phyloP scores from a whole-genome alignment of 92 coral and sea anemone species.

The Phenganax subtilis region DNA sequence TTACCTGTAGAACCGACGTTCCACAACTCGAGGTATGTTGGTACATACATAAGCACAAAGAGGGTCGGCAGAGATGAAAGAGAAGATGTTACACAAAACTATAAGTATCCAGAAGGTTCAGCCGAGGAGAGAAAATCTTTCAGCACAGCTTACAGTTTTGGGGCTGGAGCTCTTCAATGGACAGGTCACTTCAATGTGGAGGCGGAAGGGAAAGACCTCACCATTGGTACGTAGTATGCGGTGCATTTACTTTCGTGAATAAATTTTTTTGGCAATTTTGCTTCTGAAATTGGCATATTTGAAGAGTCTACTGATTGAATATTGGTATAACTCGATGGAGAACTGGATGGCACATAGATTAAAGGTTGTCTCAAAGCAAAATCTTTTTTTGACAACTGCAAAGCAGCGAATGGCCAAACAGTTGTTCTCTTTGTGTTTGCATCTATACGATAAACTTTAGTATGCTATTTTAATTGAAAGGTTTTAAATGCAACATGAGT shows the following conservation, averaged over 20 bases:
- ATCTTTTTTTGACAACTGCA: too few relatives aligned
- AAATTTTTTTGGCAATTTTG: background rate
- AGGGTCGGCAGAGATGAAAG: constrained; percentile 34
- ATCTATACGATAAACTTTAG: too few relatives aligned
- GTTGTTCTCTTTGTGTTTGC: too few relatives aligned
- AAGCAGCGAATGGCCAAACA: too few relatives aligned
- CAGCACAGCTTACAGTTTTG: constrained; percentile 60
- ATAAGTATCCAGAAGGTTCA: constrained; percentile 42
- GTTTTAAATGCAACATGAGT: too few relatives aligned
- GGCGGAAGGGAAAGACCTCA: background rate
- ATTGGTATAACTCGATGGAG: too few relatives aligned
- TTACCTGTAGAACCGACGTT: background rate
- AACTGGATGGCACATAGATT: too few relatives aligned
- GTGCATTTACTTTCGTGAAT: background rate
- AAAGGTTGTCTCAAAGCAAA: too few relatives aligned
- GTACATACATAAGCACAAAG: constrained; percentile 32
- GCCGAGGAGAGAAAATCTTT: constrained; percentile 58
- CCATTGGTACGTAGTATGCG: background rate
- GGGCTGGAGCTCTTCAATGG: constrained; percentile 31
- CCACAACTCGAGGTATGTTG: background rate
- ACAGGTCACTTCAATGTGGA: constrained; percentile 3
- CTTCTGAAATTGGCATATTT: background rate
- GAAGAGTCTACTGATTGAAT: too few relatives aligned
- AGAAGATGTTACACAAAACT: constrained; percentile 38
- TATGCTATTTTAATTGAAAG: too few relatives aligned